phyloP scores from a whole-genome alignment of 2,113 vertebrate genomes.

The Limnothrissa miodon region DNA sequence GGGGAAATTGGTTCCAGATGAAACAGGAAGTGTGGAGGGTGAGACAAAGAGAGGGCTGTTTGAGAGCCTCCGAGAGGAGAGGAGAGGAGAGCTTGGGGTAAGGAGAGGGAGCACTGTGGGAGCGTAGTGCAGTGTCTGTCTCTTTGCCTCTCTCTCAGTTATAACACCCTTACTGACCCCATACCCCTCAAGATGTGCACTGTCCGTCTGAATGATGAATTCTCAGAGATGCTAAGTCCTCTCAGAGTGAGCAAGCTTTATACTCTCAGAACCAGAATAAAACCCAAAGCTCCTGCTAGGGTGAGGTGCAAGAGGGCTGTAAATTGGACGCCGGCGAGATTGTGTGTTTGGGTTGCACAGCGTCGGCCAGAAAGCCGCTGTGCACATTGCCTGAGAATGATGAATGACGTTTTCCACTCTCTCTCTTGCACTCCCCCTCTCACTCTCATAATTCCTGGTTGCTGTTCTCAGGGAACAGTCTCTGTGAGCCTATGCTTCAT shows the following conservation, averaged over 20 bases:
- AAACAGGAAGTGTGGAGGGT: conserved; percentile 69
- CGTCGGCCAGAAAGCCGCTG: background rate
- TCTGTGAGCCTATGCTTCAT: background rate
- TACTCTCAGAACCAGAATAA: background rate
- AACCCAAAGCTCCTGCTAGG: background rate
- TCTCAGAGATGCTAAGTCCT: background rate
- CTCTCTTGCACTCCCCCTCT: background rate
- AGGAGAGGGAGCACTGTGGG: background rate
- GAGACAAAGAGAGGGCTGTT: conserved; percentile 72
- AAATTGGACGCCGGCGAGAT: background rate
- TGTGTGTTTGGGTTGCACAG: background rate
- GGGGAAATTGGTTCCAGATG: conserved; percentile 77
- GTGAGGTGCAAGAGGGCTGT: background rate
- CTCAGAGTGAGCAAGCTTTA: background rate
- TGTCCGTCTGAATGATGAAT: background rate
- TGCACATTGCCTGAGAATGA: background rate
- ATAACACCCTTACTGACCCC: background rate
- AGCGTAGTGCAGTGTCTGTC: background rate
- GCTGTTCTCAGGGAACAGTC: background rate
- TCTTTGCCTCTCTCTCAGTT: background rate
- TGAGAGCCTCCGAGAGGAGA: conserved; percentile 35
- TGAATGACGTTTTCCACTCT: background rate
- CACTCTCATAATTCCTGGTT: background rate
- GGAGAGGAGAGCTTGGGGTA: background rate
- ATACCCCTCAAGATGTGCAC: background rate